Conservation (phyloP, 2,113 vertebrate species). For the Lamprologus ornatipinnis region DNA sequence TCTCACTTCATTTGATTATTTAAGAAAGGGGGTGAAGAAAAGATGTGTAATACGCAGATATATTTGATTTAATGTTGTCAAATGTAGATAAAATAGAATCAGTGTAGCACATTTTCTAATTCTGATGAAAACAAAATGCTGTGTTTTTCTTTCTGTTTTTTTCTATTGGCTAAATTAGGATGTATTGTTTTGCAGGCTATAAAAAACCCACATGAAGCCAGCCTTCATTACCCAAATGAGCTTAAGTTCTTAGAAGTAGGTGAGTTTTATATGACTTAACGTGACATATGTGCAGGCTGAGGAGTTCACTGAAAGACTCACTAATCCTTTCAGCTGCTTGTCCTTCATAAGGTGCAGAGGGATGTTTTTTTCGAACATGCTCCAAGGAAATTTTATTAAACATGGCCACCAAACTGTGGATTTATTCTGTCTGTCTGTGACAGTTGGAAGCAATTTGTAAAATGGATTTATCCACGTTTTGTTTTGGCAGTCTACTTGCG, state of each 20-base stretch:
- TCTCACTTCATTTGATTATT: neutral
- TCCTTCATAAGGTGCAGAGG: slow-evolving; percentile 39
- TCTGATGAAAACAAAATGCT: neutral
- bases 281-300: slow-evolving; percentile 80
- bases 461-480: slow-evolving; percentile 44
- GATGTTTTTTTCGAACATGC: slow-evolving; percentile 5
- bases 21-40: neutral
- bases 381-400: neutral
- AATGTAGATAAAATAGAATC: neutral
- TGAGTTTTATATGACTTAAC: slow-evolving; percentile 65
- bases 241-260: slow-evolving; percentile 78
- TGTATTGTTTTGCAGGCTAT: slow-evolving; percentile 50
- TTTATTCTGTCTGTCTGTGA: slow-evolving; percentile 15
- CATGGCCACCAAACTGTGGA: slow-evolving; percentile 21
- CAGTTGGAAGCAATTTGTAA: neutral
- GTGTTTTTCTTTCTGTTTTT: neutral
- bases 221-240: slow-evolving; percentile 84
- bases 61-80: neutral
- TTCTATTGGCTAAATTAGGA: neutral
- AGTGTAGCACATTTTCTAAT: neutral
- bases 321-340: slow-evolving; percentile 76
- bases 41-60: accelerated
- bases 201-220: slow-evolving; percentile 58
- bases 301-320: slow-evolving; percentile 67
- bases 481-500: neutral